Conservation (phyloP, 2,113 vertebrate genomes). For the Phoenicopterus ruber region DNA sequence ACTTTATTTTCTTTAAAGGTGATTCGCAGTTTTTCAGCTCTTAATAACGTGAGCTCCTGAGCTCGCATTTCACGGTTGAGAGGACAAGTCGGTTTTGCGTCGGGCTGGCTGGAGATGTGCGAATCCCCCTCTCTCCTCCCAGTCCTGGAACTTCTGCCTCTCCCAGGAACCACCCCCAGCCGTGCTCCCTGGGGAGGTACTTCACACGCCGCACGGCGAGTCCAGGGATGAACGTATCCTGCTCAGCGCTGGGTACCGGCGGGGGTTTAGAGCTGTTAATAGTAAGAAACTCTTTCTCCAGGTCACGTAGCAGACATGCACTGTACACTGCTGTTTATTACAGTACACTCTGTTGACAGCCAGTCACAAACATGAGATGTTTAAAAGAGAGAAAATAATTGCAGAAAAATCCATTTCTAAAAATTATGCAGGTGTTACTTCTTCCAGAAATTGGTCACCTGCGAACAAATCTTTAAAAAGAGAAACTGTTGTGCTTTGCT, state of each 20-base stretch:
- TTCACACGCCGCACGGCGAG: background rate
- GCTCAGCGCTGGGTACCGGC: background rate
- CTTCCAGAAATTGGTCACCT: background rate
- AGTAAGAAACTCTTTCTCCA: background rate
- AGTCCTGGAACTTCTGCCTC: background rate
- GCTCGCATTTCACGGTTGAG: background rate
- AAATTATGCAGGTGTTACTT: background rate
- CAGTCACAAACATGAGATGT: background rate
- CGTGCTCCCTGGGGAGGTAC: background rate
- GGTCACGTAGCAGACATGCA: background rate
- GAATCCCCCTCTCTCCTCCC: background rate
- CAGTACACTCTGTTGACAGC: background rate
- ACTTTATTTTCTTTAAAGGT: conserved; percentile 2
- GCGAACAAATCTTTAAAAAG: background rate
- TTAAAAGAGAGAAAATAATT: conserved; percentile 9
- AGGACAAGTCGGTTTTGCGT: background rate
- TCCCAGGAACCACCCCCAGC: background rate
- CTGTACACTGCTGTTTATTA: background rate
- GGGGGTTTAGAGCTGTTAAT: background rate
- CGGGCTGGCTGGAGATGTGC: background rate
- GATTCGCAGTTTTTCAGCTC: background rate
- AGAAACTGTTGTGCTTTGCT: background rate
- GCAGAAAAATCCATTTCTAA: background rate
- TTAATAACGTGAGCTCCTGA: background rate
- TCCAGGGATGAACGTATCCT: background rate